Evolutionary conservation across 2,113 vertebrate genomes (phyloP).

Genomic region (Gavia stellata): DNA sequence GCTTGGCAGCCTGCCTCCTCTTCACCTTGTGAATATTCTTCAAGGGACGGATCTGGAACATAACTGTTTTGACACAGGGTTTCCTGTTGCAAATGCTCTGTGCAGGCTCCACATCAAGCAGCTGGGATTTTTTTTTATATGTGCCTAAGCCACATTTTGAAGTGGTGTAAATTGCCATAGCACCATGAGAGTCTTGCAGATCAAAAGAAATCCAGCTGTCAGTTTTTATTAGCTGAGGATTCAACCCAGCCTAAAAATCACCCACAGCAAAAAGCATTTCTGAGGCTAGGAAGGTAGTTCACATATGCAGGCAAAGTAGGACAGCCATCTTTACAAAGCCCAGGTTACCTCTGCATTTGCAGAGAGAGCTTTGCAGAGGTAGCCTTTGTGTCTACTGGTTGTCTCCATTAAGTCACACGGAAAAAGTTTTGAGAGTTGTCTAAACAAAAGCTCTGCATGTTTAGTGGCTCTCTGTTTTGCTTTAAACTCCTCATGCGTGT

Average conservation of each 20-base stretch:
- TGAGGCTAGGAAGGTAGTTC: not conserved
- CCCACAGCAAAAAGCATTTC: not conserved
- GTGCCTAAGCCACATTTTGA: not conserved
- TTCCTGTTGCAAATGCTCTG: constrained; percentile 8
- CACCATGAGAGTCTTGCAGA: not conserved
- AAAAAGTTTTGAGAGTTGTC: not conserved
- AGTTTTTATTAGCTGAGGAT: not conserved
- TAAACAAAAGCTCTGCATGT: not conserved
- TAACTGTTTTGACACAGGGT: not conserved
- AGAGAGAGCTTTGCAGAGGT: not conserved
- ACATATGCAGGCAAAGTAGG: not conserved
- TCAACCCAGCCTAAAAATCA: not conserved
- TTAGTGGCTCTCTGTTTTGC: not conserved
- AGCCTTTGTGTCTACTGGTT: not conserved
- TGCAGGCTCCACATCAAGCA: not conserved
- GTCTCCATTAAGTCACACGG: not conserved
- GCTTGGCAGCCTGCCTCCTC: constrained; percentile 32
- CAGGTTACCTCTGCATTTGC: not conserved
- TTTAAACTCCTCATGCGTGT: not conserved
- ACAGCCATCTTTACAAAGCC: not conserved
- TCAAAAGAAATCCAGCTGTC: not conserved
- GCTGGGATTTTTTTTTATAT: not conserved
- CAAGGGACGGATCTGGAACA: not conserved
- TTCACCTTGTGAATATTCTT: constrained; percentile 40
- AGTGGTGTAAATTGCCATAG: not conserved